phyloP scores from a whole-genome alignment of 1,140 invertebrate species.

The Brevipalpus yothersi region DNA sequence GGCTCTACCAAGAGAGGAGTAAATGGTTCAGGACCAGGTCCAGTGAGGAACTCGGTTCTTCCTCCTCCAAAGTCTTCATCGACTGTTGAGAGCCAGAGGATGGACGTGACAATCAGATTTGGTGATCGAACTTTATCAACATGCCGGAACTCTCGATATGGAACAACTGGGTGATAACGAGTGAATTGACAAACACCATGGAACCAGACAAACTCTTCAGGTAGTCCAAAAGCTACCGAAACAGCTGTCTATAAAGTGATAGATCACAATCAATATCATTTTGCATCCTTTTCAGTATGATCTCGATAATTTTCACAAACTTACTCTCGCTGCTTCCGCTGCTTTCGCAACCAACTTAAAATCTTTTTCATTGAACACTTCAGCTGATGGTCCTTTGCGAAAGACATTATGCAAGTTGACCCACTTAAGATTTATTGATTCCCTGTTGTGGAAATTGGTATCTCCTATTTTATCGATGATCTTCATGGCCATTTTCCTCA shows the following conservation, averaged over 20 bases:
- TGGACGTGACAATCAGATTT: background rate
- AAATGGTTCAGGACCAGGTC: background rate
- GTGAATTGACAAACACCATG: background rate
- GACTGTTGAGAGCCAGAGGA: background rate
- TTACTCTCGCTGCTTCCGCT: background rate
- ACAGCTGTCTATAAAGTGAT: background rate
- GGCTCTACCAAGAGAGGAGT: background rate
- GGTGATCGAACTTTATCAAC: background rate
- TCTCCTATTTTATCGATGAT: background rate
- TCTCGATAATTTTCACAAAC: background rate
- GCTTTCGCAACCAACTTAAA: background rate
- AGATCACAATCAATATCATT: background rate
- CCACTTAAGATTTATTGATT: background rate
- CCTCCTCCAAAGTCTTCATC: background rate
- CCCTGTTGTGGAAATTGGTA: background rate
- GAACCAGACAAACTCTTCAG: background rate
- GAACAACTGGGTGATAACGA: background rate
- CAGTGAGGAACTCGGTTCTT: background rate
- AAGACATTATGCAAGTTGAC: slow-evolving; percentile 1
- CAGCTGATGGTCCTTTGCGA: background rate
- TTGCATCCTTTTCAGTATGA: background rate
- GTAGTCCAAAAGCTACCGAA: background rate
- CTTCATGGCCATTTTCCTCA: background rate
- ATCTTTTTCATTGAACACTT: background rate
- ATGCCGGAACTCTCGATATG: background rate